Percentiles rank a stretch among this genome's conserved stretches.
Evolutionary conservation across 2,797 vertebrate genomes (phyloP).

Genomic region (Hydrolagus colliei): DNA sequence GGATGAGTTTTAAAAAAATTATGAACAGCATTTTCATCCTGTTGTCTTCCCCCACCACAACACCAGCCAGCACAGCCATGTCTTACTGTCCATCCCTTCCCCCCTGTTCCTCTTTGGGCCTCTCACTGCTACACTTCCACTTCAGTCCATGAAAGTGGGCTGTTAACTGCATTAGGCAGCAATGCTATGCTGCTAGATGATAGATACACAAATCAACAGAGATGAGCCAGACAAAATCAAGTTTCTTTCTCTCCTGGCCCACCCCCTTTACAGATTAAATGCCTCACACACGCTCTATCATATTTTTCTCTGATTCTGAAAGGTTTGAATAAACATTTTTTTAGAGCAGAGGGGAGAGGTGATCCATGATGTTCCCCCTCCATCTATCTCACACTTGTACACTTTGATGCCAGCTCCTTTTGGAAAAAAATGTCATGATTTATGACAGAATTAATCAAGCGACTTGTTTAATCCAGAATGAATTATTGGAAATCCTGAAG

Average conservation of each 20-base stretch:
- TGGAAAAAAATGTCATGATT: background rate
- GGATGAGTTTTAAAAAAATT: too few species aligned
- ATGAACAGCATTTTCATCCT: too few species aligned
- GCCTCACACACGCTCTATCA: background rate
- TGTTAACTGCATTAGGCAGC: too few species aligned
- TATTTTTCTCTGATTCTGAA: background rate
- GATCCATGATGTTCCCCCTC: background rate
- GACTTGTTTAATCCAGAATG: slow-evolving; percentile 3
- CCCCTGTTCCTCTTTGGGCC: background rate
- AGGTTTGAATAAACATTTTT: background rate
- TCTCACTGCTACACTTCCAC: too few species aligned
- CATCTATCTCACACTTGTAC: background rate
- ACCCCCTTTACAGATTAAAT: background rate
- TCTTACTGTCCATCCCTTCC: background rate
- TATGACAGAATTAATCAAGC: background rate
- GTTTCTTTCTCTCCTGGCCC: too few species aligned
- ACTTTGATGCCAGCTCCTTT: background rate
- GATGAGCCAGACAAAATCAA: background rate
- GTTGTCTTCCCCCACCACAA: too few species aligned
- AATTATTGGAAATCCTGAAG: background rate
- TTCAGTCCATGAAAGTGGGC: background rate
- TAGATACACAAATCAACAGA: background rate
- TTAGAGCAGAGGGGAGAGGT: too few species aligned
- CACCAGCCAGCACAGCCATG: background rate
- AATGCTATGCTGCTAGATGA: background rate